phyloP scores from a whole-genome alignment of 2,113 vertebrate genomes.

The Silurus glanis region DNA sequence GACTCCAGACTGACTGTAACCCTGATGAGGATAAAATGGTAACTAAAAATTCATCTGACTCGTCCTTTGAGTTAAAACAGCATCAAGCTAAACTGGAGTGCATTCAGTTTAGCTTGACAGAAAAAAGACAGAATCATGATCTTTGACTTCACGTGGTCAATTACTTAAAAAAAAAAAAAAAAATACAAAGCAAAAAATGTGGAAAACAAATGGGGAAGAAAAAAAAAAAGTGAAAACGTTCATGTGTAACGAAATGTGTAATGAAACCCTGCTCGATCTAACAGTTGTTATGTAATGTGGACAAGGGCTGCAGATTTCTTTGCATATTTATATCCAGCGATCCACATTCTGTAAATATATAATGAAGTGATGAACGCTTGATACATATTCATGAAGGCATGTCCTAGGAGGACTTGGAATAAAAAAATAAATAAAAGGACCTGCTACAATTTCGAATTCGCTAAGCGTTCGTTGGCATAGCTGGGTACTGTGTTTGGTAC shows the following conservation, averaged over 20 bases:
- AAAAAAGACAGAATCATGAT: not conserved
- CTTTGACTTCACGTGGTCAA: not conserved
- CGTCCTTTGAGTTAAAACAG: not conserved
- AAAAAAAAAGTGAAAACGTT: not conserved
- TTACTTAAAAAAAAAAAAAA: not conserved
- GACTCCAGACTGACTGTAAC: not conserved
- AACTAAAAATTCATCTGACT: not conserved
- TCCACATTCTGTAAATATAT: slow-evolving; percentile 52
- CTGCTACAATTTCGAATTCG: not conserved
- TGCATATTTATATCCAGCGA: slow-evolving; percentile 51
- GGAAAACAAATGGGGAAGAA: not conserved
- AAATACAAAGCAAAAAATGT: not conserved
- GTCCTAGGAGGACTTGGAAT: slow-evolving; percentile 30
- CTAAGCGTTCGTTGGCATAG: not conserved
- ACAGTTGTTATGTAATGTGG: slow-evolving; percentile 46
- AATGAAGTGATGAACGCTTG: slow-evolving; percentile 45
- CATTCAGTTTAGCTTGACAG: not conserved
- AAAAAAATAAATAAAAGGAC: too few relatives aligned
- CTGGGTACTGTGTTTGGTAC: not conserved
- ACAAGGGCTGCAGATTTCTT: slow-evolving; percentile 23
- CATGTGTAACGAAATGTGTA: slow-evolving; percentile 11
- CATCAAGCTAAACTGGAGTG: not conserved
- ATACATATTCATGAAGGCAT: slow-evolving; percentile 48
- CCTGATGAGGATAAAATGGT: not conserved
- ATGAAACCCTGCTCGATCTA: slow-evolving; percentile 33